phyloP scores from a whole-genome alignment of 2,113 vertebrate species.

The Oceanites oceanicus region DNA sequence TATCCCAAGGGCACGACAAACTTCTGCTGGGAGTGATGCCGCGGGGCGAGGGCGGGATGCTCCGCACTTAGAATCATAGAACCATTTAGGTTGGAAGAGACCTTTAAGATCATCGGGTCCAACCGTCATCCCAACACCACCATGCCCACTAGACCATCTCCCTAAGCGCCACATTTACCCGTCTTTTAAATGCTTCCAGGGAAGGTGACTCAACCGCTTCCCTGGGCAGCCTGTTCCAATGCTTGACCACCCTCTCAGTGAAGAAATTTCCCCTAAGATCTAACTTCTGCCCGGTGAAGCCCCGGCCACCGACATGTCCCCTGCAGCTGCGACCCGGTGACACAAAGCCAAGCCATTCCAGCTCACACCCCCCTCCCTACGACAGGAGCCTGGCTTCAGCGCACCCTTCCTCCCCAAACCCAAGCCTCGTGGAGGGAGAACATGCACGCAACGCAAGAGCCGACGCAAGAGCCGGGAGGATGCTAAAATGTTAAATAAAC shows the following conservation, averaged over 20 bases:
- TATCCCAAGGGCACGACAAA: background rate
- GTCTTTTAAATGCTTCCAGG: no score
- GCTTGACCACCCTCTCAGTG: no score
- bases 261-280: no score
- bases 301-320: rapidly evolving
- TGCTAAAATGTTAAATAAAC: background rate
- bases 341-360: background rate
- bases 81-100: no score
- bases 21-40: background rate
- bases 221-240: no score
- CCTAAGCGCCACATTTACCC: no score
- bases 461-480: background rate
- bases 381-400: background rate
- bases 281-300: background rate
- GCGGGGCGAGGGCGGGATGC: rapidly evolving
- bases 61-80: no score
- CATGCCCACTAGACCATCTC: no score
- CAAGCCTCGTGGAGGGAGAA: rapidly evolving
- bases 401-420: background rate
- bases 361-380: background rate
- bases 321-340: background rate
- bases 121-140: no score
- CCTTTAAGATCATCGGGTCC: no score
- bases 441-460: rapidly evolving
- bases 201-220: no score